Evolutionary conservation across 2,797 vertebrate species (phyloP).

Genomic region (Tenualosa ilisha): DNA sequence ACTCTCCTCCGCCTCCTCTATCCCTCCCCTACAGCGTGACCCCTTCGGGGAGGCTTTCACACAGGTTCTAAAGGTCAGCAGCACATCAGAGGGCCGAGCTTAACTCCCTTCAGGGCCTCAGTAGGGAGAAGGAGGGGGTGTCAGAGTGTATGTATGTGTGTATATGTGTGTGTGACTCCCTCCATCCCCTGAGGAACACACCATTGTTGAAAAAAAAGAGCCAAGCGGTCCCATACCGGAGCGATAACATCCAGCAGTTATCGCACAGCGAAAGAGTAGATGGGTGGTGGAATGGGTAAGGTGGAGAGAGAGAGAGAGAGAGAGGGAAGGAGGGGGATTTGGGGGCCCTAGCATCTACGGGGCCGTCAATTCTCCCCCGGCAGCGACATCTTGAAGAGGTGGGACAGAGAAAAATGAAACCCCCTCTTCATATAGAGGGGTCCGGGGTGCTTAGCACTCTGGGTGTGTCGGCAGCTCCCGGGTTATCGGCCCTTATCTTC

Average conservation of each 20-base stretch:
- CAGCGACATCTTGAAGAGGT: neutral
- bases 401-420: neutral
- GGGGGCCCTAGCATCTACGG: neutral
- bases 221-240: neutral
- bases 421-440: neutral
- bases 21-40: neutral
- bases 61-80: conserved; percentile 53
- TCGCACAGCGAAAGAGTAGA: neutral
- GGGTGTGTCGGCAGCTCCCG: conserved; percentile 2
- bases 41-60: conserved; percentile 20
- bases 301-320: conserved; percentile 15
- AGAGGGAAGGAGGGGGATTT: neutral
- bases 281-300: neutral
- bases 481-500: neutral
- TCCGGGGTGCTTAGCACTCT: conserved; percentile 1
- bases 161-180: too few species aligned
- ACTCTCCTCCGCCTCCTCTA: too few species aligned
- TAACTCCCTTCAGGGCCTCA: neutral
- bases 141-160: neutral
- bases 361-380: neutral
- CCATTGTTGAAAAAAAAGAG: neutral
- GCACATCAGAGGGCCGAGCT: conserved; percentile 1
- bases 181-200: neutral
- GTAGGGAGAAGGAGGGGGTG: neutral
- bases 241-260: conserved; percentile 20